Percentiles rank a stretch among this genome's conserved stretches.
phyloP scores from a whole-genome alignment of 2,888 invertebrate species.

The Sarcophaga caerulescens region DNA sequence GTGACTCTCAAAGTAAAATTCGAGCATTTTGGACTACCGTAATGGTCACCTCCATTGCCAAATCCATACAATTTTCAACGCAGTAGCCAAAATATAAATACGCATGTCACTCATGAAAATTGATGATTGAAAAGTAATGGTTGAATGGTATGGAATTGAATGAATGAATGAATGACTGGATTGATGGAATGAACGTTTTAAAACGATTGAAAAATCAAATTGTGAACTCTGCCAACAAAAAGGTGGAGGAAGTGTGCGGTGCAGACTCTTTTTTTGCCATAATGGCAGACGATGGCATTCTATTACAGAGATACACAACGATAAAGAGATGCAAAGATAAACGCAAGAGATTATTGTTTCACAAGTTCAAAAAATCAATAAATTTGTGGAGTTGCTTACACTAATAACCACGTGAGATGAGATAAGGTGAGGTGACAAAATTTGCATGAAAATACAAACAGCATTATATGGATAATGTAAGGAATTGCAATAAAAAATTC shows the following conservation, averaged over 20 bases:
- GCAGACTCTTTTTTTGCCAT: background rate
- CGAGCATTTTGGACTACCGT: background rate
- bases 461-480: no score
- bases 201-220: slow-evolving; percentile 8
- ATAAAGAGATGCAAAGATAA: slow-evolving; percentile 5
- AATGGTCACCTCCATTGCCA: background rate
- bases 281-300: slow-evolving; percentile 24
- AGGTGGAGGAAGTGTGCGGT: background rate
- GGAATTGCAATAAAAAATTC: no score
- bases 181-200: background rate
- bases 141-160: background rate
- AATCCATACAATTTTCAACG: background rate
- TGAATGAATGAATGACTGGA: no score
- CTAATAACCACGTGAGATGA: background rate
- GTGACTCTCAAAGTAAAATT: background rate
- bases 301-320: slow-evolving; percentile 11
- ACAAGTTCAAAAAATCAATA: background rate
- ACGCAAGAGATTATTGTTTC: background rate
- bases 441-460: background rate
- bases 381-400: background rate
- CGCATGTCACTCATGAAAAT: slow-evolving; percentile 60
- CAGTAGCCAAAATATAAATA: slow-evolving; percentile 55
- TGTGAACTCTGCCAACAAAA: background rate
- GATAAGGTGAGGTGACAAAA: background rate
- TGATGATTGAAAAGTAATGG: slow-evolving; percentile 58